phyloP scores from a whole-genome alignment of 2,888 invertebrate genomes.

The Pachliopta kotzebuea region DNA sequence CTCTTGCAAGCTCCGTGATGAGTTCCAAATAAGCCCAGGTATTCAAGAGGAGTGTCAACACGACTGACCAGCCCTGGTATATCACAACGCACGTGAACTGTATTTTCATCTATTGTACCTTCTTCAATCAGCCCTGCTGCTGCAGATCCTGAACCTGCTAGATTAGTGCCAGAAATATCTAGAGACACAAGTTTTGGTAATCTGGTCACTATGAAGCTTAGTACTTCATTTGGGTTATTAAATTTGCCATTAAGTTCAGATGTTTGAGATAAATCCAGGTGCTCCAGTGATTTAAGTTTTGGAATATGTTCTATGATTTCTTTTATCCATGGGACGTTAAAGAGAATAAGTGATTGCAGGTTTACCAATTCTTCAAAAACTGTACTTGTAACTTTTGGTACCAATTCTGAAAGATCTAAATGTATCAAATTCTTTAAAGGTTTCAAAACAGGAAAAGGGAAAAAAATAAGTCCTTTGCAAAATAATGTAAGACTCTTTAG shows the following conservation, averaged over 20 bases:
- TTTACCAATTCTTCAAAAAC: constrained; percentile 84
- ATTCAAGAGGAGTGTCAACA: constrained; percentile 89
- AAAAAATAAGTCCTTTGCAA: constrained; percentile 68
- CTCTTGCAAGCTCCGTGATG: constrained; percentile 93
- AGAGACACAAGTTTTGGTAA: constrained; percentile 89
- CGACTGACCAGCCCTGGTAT: constrained; percentile 93
- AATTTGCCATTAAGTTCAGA: constrained; percentile 87
- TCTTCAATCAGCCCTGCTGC: constrained; percentile 53
- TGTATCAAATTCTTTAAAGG: constrained; percentile 82
- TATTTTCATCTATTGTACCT: constrained; percentile 39
- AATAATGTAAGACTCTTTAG: constrained; percentile 81
- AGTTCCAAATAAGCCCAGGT: constrained; percentile 95
- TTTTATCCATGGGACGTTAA: constrained; percentile 87
- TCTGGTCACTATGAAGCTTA: constrained; percentile 86
- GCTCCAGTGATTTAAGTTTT: constrained; percentile 79
- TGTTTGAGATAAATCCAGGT: constrained; percentile 92
- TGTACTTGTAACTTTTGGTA: constrained; percentile 82
- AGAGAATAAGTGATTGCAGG: constrained; percentile 87
- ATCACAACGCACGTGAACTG: constrained; percentile 80
- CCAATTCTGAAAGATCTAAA: constrained; percentile 86
- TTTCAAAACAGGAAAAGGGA: constrained; percentile 78
- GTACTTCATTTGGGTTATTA: constrained; percentile 85
- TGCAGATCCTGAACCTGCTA: constrained; percentile 92
- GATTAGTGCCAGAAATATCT: constrained; percentile 97
- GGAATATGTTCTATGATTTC: constrained; percentile 82